Conservation (phyloP, 1,140 invertebrate species). For the Polypedilum pembai region DNA sequence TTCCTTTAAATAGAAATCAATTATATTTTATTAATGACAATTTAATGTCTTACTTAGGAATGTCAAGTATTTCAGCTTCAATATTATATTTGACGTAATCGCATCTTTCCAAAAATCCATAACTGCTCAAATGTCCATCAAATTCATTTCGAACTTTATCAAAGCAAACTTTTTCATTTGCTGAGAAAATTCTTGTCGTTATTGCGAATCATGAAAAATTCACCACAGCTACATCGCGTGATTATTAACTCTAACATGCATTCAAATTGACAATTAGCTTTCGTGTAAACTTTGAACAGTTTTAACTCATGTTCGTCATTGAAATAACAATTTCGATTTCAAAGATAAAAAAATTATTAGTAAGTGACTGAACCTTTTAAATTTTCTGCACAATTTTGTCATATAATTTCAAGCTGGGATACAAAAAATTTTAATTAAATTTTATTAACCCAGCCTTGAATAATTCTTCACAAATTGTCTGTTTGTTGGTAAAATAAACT, state of each 20-base stretch:
- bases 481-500: too few species aligned
- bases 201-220: not conserved
- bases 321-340: slow-evolving; percentile 53
- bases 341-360: not conserved
- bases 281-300: slow-evolving; percentile 60
- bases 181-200: not conserved
- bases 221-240: not conserved
- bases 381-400: not conserved
- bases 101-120: not conserved
- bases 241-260: not conserved
- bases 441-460: too few species aligned
- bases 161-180: not conserved
- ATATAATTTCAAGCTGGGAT: not conserved
- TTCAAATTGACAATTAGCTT: not conserved
- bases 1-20: not conserved
- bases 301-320: slow-evolving; percentile 52
- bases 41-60: not conserved
- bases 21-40: too few species aligned
- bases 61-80: not conserved
- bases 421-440: too few species aligned
- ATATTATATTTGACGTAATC: not conserved
- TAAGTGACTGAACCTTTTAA: not conserved
- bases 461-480: not conserved
- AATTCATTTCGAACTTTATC: not conserved
- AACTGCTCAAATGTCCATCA: not conserved